A percentile compares a stretch with the other conserved stretches of the same genome.
phyloP scores from a whole-genome alignment of 2,113 vertebrate genomes.

The Phylloscopus trochiloides region DNA sequence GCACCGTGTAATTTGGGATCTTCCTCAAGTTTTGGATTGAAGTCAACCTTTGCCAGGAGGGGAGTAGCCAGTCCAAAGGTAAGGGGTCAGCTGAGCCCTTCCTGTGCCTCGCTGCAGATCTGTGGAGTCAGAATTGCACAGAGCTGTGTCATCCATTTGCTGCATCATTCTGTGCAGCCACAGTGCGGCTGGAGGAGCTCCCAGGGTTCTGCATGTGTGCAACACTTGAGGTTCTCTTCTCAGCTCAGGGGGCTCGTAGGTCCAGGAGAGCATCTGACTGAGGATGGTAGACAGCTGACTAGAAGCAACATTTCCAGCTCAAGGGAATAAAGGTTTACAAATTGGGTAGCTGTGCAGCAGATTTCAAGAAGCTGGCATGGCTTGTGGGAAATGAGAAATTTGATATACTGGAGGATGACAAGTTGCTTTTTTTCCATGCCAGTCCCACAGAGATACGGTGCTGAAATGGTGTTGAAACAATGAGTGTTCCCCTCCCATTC shows the following conservation, averaged over 20 bases:
- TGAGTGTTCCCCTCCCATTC: neutral
- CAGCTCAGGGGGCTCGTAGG: neutral
- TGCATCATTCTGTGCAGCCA: neutral
- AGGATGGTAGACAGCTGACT: neutral
- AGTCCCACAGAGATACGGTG: neutral
- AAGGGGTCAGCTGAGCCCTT: neutral
- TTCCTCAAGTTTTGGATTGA: neutral
- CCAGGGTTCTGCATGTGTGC: neutral
- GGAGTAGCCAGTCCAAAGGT: neutral
- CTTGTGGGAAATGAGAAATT: neutral
- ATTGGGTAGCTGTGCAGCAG: neutral
- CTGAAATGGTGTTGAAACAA: neutral
- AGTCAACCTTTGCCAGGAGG: neutral
- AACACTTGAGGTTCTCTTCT: neutral
- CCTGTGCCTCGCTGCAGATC: neutral
- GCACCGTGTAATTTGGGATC: neutral
- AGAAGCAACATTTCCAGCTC: neutral
- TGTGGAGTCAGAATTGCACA: neutral
- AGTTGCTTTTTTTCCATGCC: neutral
- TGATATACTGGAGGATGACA: neutral
- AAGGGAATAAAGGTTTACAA: neutral
- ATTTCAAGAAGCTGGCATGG: neutral
- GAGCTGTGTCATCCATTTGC: conserved; percentile 1
- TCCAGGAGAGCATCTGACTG: neutral
- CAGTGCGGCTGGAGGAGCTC: accelerated